Base-by-base conservation (phyloP, 2,113 vertebrate species). In the Atlantisia rogersi region DNA sequence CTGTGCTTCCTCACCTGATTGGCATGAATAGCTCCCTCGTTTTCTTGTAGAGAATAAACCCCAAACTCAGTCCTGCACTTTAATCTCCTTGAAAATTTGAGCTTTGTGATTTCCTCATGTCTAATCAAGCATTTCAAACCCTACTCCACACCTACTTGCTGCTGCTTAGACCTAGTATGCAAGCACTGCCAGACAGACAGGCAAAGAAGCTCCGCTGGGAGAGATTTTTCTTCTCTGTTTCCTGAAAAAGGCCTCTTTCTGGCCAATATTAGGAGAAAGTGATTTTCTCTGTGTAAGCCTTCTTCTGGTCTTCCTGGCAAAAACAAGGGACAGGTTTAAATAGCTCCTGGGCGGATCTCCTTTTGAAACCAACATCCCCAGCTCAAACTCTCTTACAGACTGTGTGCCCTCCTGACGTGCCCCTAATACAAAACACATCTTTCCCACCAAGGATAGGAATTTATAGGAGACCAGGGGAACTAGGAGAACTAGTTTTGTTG, bases 281-380 rank as follows among this genome's bases (percentile, higher is more conserved):
- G 9, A 67, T 80, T 94, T 93, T 90, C 82, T 83, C 19, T 56
- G 46, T 88, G 31, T 59, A 79, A 95, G 31, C 37, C 50, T 90
- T 90, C 75, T 86, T 76, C 67, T 88, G 77, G 21, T 67, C 39
- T 64, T 93, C 59, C 60, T 81, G 86, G 79, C 85, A 97, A 90
- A 94, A 95, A 78, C 52, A 93, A 68, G 70, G 25, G 25, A 37
- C 59, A 77, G 52, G 75, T 90, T 94, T 93, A 92, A 91, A 90
- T 80, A 96, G 68, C 68, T 88, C 48, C 77, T 82, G 74, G 91
- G 48, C 0, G 42, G 82, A 90, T 80, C 82, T 83, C n/a, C 22
- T 64, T 87, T 76, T 46, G 75, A 80, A 95, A 83, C 76, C 68
- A 88, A 74, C 37, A 88, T 59, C 42, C 17, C 13, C 56, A 81